phyloP scores from a whole-genome alignment of 23 tunicate species.

The Trididemnum miniatum region DNA sequence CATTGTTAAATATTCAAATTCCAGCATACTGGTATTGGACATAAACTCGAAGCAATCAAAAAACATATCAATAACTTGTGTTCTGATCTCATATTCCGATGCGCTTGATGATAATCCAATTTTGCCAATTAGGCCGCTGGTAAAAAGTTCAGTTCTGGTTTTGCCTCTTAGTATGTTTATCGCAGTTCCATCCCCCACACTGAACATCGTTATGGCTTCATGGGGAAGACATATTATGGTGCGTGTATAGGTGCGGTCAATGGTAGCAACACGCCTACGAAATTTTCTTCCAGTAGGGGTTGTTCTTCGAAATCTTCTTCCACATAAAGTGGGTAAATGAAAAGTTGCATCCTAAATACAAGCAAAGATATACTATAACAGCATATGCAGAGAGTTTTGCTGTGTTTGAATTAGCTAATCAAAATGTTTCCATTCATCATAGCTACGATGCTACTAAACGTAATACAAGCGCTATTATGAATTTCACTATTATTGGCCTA shows the following conservation, averaged over 20 bases:
- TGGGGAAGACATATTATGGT: constrained; percentile 3
- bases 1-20: not conserved
- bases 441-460: not conserved
- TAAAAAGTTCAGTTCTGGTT: not conserved
- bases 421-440: not conserved
- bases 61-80: not conserved
- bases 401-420: not conserved
- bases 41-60: not conserved
- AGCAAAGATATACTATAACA: not conserved
- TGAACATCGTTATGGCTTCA: not conserved
- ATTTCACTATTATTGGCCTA: not conserved
- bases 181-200: not conserved
- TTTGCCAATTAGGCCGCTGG: not conserved
- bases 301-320: not conserved
- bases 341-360: not conserved
- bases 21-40: not conserved
- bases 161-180: not conserved
- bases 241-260: not conserved
- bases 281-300: not conserved
- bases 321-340: constrained; percentile 2
- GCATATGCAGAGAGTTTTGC: not conserved
- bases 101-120: not conserved
- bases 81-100: not conserved
- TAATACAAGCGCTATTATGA: not conserved
- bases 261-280: not conserved